These are phyloP conservation scores for Cenopis cana DNA, from an alignment of 2,888 invertebrate genomes.

Conservation along the genomic window DNA sequence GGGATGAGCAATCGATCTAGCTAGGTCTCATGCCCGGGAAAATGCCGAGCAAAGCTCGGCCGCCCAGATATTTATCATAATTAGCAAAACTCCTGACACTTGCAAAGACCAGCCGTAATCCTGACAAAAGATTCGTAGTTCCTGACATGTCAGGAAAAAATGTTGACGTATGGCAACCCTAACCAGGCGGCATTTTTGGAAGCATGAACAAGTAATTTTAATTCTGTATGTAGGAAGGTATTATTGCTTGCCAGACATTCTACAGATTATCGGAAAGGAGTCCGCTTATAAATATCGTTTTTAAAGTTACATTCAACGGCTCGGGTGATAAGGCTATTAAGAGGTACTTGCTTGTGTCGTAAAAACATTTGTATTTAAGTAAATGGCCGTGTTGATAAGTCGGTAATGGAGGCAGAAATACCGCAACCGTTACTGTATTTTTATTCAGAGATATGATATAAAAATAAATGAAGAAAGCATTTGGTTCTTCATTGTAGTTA, in stretches of 20 bases:
- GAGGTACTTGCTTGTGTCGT: constrained; percentile 1
- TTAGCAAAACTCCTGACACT: too few species aligned
- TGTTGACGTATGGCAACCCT: not conserved
- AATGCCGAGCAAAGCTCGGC: too few species aligned
- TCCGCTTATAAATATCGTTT: constrained; percentile 16
- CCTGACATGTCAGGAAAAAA: too few species aligned
- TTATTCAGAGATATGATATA: not conserved
- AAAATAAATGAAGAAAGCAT: too few species aligned
- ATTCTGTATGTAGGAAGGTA: not conserved
- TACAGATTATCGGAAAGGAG: constrained; percentile 1
- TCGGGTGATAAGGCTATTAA: not conserved
- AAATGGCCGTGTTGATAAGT: constrained; percentile 19
- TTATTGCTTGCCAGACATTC: not conserved
- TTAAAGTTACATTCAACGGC: constrained; percentile 1
- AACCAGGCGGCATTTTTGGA: not conserved
- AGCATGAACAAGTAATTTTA: too few species aligned
- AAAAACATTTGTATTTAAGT: constrained; percentile 28
- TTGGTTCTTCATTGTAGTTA: too few species aligned
- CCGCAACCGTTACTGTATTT: not conserved
- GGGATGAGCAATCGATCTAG: too few species aligned
- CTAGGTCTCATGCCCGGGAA: too few species aligned
- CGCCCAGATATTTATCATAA: too few species aligned
- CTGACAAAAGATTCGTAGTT: too few species aligned
- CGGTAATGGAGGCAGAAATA: not conserved
- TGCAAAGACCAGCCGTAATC: too few species aligned